phyloP scores from a whole-genome alignment of 2,797 vertebrate genomes.

The Amazonetta brasiliensis region DNA sequence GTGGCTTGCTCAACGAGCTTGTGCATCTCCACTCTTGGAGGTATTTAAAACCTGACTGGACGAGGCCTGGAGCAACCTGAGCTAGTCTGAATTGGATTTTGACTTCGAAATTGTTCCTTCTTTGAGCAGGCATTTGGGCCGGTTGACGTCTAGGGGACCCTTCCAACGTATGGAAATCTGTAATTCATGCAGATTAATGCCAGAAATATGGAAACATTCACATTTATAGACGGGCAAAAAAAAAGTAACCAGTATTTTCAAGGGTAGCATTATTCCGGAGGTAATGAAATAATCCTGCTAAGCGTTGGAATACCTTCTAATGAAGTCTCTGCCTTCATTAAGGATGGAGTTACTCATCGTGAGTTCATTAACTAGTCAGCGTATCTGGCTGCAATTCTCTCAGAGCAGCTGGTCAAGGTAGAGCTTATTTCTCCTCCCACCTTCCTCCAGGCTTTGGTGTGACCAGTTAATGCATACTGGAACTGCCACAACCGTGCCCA shows the following conservation, averaged over 20 bases:
- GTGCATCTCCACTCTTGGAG: not conserved
- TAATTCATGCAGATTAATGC: not conserved
- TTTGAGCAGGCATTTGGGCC: not conserved
- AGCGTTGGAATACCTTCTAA: not conserved
- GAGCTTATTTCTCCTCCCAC: not conserved
- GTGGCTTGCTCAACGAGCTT: not conserved
- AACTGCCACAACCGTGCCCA: not conserved
- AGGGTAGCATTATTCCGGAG: not conserved
- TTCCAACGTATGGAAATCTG: not conserved
- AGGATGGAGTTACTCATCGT: not conserved
- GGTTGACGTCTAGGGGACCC: not conserved
- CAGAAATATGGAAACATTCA: too few relatives aligned
- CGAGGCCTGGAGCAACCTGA: not conserved
- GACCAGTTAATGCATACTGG: not conserved
- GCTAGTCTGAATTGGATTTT: not conserved
- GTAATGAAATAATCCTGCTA: not conserved
- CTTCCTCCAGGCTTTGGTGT: slow-evolving; percentile 2
- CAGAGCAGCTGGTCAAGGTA: not conserved
- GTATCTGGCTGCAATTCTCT: not conserved
- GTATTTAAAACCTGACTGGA: not conserved
- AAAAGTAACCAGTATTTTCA: not conserved
- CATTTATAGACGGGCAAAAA: not conserved
- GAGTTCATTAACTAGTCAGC: slow-evolving; percentile 1
- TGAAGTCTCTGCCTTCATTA: not conserved
- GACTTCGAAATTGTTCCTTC: not conserved